Conservation (phyloP, 2,888 invertebrate species). For the Trachelus stipa region DNA sequence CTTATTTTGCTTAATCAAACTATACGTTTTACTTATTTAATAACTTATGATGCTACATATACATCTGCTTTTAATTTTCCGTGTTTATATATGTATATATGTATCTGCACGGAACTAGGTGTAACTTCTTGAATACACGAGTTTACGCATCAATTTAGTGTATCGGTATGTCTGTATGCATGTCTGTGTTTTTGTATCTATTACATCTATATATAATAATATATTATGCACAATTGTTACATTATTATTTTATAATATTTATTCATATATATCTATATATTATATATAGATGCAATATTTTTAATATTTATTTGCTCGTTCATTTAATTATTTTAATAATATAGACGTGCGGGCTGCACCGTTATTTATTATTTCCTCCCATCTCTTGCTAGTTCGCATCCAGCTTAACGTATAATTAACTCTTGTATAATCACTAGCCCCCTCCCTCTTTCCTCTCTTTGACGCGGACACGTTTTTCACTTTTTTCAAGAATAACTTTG, state of each 20-base stretch:
- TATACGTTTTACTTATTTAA: conserved; percentile 39
- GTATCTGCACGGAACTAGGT: no score
- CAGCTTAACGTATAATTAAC: no score
- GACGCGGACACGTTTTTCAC: conserved; percentile 9
- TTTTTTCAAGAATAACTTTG: background rate
- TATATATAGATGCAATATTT: conserved; percentile 56
- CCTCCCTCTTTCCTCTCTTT: conserved; percentile 28
- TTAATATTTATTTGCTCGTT: conserved; percentile 49
- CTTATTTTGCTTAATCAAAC: conserved; percentile 36
- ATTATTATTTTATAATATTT: conserved; percentile 31
- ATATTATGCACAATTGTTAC: conserved; percentile 41
- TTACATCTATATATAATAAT: conserved; percentile 38
- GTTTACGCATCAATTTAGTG: no score
- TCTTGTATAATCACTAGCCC: conserved; percentile 17
- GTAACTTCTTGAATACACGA: no score
- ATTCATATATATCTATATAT: conserved; percentile 37
- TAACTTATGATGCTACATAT: conserved; percentile 12
- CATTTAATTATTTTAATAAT: conserved; percentile 54
- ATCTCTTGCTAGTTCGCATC: conserved; percentile 19
- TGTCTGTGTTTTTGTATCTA: no score
- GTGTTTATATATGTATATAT: conserved; percentile 18
- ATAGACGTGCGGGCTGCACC: conserved; percentile 62
- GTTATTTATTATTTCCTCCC: conserved; percentile 42
- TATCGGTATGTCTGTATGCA: no score
- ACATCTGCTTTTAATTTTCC: conserved; percentile 13